Evolutionary conservation across 2,113 vertebrate genomes (phyloP).

Genomic region (Chaenocephalus aceratus): DNA sequence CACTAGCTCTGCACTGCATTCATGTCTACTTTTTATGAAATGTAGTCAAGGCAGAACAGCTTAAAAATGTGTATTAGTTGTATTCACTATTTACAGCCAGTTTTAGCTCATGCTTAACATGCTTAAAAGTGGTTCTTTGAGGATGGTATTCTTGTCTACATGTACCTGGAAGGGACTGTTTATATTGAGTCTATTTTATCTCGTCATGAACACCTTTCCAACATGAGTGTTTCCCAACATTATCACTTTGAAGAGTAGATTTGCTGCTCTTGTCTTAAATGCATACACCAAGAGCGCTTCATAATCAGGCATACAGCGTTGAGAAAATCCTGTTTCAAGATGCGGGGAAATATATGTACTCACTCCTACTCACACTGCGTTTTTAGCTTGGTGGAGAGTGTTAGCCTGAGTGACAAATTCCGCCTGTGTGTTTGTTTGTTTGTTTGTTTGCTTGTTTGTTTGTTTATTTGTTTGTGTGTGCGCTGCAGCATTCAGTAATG

Average conservation of each 20-base stretch:
- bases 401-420: conserved; percentile 17
- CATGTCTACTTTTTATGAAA: background rate
- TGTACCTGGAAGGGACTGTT: conserved; percentile 22
- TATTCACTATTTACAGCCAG: conserved; percentile 2
- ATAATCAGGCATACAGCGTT: conserved; percentile 16
- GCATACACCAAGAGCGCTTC: conserved; percentile 5
- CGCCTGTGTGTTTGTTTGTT: background rate
- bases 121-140: conserved; percentile 9
- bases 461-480: conserved; percentile 9
- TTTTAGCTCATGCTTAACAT: conserved; percentile 1
- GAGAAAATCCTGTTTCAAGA: conserved; percentile 14
- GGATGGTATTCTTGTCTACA: conserved; percentile 17
- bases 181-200: conserved; percentile 13
- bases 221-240: background rate
- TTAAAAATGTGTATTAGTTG: background rate
- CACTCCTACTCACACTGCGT: conserved; percentile 38
- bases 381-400: conserved; percentile 12
- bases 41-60: conserved; percentile 2
- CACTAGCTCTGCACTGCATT: background rate
- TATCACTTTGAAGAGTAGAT: background rate
- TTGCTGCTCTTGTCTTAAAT: conserved; percentile 29
- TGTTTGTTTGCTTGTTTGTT: background rate
- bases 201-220: conserved; percentile 10
- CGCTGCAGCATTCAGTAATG: background rate
- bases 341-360: background rate